Evolutionary conservation across 2,797 vertebrate species (phyloP), one percentile per base, ranked within the genome.

Genomic region (Amphiprion clarkii): DNA sequence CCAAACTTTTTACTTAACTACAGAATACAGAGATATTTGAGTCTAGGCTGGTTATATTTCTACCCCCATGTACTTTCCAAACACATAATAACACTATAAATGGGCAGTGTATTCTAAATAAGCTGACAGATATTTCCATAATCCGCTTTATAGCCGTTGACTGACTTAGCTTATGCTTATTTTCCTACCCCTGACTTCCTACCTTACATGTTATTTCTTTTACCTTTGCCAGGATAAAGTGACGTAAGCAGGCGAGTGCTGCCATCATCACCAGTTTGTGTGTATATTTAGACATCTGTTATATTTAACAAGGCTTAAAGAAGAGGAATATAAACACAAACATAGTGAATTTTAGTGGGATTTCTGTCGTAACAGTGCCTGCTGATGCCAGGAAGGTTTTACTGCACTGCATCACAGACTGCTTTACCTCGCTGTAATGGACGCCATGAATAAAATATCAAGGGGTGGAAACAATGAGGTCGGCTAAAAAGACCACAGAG

Each of bases 371-470:
- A 64, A 55, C 42, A 33, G 3, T 49, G 33, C 6, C 42, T 42
- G 46, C 39, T 58, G 29, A 66, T 74, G 70, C 68, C 74, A 62
- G 81, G 63, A 81, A 67, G 60, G 36, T 81, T 71, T 71, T 27
- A 76, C 74, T 64, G 53, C 59, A 52, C 29, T 54, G 54, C 36
- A 74, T 39, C 71, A 68, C 65, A 53, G 49, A 40, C 29, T 1
- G 11, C 55, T 29, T 63, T 14, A 52, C 17, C 39, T 29, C 21
- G 39, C 29, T 65, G 44, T 55, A 36, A 80, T 51, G 57, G 31
- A 67, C 12, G 6, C 42, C 55, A 27, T 62, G 65, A 82, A 67
- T 74, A 65, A 73, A 76, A 74, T 27, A 67, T 53, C 49, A 67
- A 21, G 31, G 49, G 58, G 6, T 17, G 56, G 65, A 66, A 55